These are phyloP conservation scores for Glandiceps talaboti DNA, from an alignment of 53 echinoderm and acorn worm genomes.

Conservation along the genomic window DNA sequence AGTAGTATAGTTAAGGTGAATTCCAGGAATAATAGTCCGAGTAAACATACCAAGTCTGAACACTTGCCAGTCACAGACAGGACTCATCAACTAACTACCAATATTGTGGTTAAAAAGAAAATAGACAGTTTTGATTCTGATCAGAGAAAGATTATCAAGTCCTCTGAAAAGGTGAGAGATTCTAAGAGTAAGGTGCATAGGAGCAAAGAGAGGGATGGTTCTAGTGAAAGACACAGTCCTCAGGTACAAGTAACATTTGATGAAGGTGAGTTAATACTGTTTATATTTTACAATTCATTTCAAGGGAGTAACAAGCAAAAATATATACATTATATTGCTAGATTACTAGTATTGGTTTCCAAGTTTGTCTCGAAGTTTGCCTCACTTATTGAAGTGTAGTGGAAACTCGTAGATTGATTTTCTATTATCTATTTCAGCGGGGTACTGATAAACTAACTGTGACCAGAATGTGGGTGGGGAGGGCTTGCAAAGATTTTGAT, in stretches of 20 bases:
- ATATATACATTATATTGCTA: too few species aligned
- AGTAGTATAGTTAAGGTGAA: not conserved
- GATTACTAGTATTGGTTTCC: too few species aligned
- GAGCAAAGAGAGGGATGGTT: constrained; percentile 10
- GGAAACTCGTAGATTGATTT: too few species aligned
- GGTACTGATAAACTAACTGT: too few species aligned
- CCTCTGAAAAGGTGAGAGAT: constrained; percentile 1
- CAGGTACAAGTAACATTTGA: constrained; percentile 38
- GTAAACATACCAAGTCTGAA: not conserved
- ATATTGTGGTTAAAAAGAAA: not conserved
- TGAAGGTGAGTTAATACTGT: constrained; percentile 27
- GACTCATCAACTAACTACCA: not conserved
- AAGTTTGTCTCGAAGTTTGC: too few species aligned
- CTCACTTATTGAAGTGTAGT: too few species aligned
- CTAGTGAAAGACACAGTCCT: constrained; percentile 6
- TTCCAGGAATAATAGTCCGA: not conserved
- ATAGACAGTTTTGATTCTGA: not conserved
- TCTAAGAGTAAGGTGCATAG: constrained; percentile 5
- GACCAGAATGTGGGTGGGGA: too few species aligned
- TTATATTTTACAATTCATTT: too few species aligned
- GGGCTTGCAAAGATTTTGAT: too few species aligned
- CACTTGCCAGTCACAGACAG: not conserved
- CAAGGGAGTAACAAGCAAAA: too few species aligned
- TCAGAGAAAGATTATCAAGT: not conserved
- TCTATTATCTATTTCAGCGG: too few species aligned